Evolutionary conservation across 2,113 vertebrate genomes (phyloP).

Genomic region (Himantopus leucocephalus): DNA sequence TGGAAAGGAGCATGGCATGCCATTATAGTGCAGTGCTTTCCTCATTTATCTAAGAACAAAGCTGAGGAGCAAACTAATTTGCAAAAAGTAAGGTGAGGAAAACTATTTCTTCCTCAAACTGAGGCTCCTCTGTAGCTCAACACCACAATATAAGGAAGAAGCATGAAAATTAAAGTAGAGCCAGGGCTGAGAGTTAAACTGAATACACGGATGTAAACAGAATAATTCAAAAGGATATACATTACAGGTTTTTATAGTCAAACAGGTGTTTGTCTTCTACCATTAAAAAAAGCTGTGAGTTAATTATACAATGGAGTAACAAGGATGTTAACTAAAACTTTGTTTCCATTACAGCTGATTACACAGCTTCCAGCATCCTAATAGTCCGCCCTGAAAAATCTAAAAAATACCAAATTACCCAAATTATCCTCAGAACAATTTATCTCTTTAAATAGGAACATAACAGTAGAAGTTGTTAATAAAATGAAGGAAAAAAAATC

Average conservation of each 20-base stretch:
- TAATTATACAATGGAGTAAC: not conserved
- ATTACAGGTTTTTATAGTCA: not conserved
- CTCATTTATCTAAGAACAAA: not conserved
- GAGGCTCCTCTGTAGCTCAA: not conserved
- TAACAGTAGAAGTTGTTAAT: not conserved
- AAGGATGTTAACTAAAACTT: not conserved
- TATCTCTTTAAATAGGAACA: not conserved
- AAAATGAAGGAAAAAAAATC: not conserved
- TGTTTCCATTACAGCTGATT: not conserved
- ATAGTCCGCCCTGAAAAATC: not conserved
- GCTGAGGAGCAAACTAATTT: not conserved
- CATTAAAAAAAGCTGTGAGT: not conserved
- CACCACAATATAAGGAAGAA: not conserved
- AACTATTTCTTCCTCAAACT: not conserved
- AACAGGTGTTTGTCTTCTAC: not conserved
- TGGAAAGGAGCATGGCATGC: not conserved
- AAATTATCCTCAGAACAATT: not conserved
- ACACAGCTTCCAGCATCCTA: not conserved
- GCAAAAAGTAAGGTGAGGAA: not conserved
- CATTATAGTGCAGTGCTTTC: not conserved
- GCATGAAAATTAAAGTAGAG: not conserved
- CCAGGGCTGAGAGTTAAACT: not conserved
- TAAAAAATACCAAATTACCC: not conserved
- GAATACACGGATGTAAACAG: not conserved
- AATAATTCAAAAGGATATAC: not conserved